Conservation (phyloP, 2,113 vertebrate genomes). For the Phylloscopus whistleri region DNA sequence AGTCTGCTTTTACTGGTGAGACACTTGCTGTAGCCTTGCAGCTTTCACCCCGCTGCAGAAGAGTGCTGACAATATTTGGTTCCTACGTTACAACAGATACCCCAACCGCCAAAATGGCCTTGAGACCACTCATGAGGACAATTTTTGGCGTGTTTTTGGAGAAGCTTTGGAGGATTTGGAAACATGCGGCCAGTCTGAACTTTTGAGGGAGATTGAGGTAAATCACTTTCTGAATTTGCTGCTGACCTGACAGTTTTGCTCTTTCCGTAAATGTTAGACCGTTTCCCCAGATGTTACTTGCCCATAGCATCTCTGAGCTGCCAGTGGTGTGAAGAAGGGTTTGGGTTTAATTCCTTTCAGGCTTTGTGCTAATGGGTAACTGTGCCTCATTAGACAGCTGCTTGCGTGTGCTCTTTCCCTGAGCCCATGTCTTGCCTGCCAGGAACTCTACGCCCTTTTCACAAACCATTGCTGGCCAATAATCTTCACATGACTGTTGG, state of each 20-base stretch:
- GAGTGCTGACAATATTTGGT: conserved; percentile 82
- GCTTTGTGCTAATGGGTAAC: background rate
- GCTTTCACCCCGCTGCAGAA: conserved; percentile 62
- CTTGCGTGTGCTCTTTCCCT: background rate
- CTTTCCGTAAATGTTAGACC: background rate
- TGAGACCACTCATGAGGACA: conserved; percentile 84
- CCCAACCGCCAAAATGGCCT: conserved; percentile 86
- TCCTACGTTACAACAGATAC: conserved; percentile 94
- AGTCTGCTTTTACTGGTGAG: conserved; percentile 71
- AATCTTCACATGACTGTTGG: background rate
- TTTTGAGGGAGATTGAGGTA: conserved; percentile 98
- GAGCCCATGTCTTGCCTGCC: background rate
- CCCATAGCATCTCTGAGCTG: background rate
- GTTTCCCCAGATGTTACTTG: background rate
- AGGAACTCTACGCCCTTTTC: background rate
- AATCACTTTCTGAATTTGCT: conserved; percentile 21
- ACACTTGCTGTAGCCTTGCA: conserved; percentile 68
- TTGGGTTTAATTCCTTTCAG: background rate
- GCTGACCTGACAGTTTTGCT: background rate
- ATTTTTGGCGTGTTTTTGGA: conserved; percentile 88
- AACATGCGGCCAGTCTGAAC: conserved; percentile 96
- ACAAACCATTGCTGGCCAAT: background rate
- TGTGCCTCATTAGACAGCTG: background rate
- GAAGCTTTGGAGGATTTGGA: conserved; percentile 96
- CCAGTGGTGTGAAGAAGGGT: background rate